phyloP scores from a whole-genome alignment of 2,888 invertebrate genomes.

The Oithona nana region DNA sequence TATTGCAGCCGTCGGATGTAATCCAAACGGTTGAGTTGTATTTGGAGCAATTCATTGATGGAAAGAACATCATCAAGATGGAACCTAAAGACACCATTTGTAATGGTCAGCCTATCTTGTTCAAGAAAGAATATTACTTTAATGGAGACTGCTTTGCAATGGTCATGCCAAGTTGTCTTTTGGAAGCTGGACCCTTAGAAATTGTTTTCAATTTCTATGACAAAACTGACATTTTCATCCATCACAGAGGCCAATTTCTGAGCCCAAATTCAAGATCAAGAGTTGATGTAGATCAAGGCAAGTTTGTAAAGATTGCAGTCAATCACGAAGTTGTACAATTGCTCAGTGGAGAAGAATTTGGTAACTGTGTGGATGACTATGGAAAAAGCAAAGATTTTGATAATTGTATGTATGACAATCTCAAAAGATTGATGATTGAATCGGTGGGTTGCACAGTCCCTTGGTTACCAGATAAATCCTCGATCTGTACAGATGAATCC shows the following conservation, averaged over 20 bases:
- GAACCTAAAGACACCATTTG: background rate
- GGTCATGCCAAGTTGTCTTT: background rate
- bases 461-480: background rate
- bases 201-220: background rate
- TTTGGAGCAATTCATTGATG: background rate
- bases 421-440: background rate
- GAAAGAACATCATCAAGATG: background rate
- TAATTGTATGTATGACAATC: background rate
- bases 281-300: background rate
- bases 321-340: conserved; percentile 3
- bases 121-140: background rate
- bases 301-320: conserved; percentile 2
- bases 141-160: background rate
- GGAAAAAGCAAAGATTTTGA: background rate
- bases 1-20: background rate
- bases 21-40: background rate
- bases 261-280: background rate
- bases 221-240: conserved; percentile 6
- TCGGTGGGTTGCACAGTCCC: background rate
- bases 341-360: background rate
- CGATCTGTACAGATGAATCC: background rate
- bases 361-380: background rate
- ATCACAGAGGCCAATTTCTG: background rate
- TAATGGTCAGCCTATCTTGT: background rate
- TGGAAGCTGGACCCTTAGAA: background rate